A percentile compares a stretch with the other conserved stretches of the same genome.
phyloP scores from a whole-genome alignment of 2,888 invertebrate species.

The Mayetiola destructor region DNA sequence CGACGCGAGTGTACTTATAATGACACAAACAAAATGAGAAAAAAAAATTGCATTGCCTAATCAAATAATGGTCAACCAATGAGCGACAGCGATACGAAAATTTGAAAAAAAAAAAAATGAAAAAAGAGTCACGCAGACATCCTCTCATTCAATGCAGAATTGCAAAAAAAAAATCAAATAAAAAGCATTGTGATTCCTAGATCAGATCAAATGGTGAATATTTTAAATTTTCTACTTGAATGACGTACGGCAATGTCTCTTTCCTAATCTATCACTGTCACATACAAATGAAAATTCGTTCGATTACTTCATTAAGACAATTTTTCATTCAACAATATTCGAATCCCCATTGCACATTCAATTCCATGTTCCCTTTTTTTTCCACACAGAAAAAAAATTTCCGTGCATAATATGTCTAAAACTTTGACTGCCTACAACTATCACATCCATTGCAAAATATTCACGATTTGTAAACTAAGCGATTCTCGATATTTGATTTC shows the following conservation, averaged over 20 bases:
- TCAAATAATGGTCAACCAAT: constrained; percentile 7
- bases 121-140: no score
- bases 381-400: no score
- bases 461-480: no score
- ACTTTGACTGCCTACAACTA: no score
- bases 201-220: neutral
- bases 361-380: neutral
- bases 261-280: neutral
- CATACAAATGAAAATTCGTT: neutral
- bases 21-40: neutral
- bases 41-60: neutral
- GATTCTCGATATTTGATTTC: no score
- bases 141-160: no score
- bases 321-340: neutral
- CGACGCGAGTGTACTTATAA: neutral
- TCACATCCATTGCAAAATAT: no score
- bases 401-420: no score
- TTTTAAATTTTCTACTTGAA: constrained; percentile 4
- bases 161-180: no score
- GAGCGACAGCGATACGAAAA: no score
- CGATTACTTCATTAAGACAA: neutral
- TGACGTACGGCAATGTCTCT: constrained; percentile 6
- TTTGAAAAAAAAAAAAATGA: no score
- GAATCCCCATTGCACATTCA: neutral
- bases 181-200: neutral